Evolutionary conservation across 2,888 invertebrate species (phyloP), one percentile per base, ranked within the genome.

Genomic region (Nomada hirtipes): DNA sequence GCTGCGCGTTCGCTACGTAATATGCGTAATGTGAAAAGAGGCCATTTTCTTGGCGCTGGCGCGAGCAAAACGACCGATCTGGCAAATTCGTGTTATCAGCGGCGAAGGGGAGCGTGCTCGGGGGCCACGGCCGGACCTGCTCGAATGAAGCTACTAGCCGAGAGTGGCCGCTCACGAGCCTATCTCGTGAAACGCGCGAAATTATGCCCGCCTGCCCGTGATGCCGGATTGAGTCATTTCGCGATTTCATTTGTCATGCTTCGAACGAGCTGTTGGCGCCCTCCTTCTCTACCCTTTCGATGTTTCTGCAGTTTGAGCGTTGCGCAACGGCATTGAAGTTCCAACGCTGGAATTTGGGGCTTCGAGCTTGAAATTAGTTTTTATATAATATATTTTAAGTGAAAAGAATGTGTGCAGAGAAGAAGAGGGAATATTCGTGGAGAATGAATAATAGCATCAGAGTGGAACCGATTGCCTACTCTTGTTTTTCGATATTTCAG

Each of bases 21-120:
- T 91, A 90, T 88, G 90, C 91, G 88, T 92, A 92, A 92, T 92
- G 92, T 89, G 89, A 90, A 89, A 90, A 91, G 91, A 90, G 90
- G 89, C 91, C 92, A 93, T 92, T 92, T 93, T 92, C 91, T 91
- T 87, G 61, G 63, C 26, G 52, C 42, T 9, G 85, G 79, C 74
- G 71, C 69, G 77, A 82, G 88, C 76, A 84, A 86, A 84, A 87
- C 81, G 79, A 86, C 83, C 69, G 59, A 10, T 59, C 42, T 44
- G 65, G 79, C 61, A 87, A 87, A 87, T 87, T 88, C 83, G 80
- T 84, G 83, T 87, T 87, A 87, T 87, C 87, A 87, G 79, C 57
- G 77, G 59, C 65, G 81, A 87, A 77, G 82, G 79, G 79, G 79
- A 82, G 50, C 75, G 71, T 76, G 82, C 76, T 68, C 57, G 55